Base-by-base conservation (phyloP, 2,797 vertebrate genomes). In the Takifugu ocellatus region DNA sequence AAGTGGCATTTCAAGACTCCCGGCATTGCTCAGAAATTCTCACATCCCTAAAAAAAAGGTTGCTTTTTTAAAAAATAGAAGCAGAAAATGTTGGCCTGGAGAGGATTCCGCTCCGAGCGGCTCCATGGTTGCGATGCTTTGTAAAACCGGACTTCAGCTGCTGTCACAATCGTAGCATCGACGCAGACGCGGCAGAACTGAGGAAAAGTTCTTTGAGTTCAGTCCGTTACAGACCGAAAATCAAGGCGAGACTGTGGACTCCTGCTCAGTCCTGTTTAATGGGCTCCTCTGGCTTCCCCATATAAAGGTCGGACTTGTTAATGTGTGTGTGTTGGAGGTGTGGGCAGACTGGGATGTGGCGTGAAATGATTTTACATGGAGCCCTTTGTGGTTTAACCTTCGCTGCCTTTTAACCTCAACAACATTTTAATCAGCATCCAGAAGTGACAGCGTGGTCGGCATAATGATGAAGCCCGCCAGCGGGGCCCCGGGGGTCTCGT, bases 361-460 rank as follows among this genome's bases (percentile, higher is more conserved):
- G 51, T 61, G 57, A 51, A 77, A 68, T 10, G 2, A 68, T 78
- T 79, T 83, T 75, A 77, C 63, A 54, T 1, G 3, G 48, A 66
- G 61, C 49, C 74, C 77, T 85, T 79, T 67, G 73, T 72, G 81
- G 77, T 83, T 81, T 84, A 84, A 90, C 87, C 89, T 89, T 91
- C 84, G 84, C 74, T 76, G 86, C 69, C 72, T 80, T 84, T 85
- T 74, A 86, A 85, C 80, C 70, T 74, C 47, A 54, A 58, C 69
- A 77, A 85, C 72, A 79, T 89, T 90, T 90, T 86, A 92, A 89
- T 89, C 82, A 88, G 61, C 63, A 54, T 74, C 77, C 76, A 86
- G 74, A 78, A 83, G 84, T 55, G 78, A 82, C 74, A 52, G 62
- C 46, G 74, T 72, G 59, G 47, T 52, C 64, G 64, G 74, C 83